These are phyloP conservation scores for Phoxinus phoxinus DNA, from an alignment of 2,113 vertebrate genomes.

Conservation along the genomic window DNA sequence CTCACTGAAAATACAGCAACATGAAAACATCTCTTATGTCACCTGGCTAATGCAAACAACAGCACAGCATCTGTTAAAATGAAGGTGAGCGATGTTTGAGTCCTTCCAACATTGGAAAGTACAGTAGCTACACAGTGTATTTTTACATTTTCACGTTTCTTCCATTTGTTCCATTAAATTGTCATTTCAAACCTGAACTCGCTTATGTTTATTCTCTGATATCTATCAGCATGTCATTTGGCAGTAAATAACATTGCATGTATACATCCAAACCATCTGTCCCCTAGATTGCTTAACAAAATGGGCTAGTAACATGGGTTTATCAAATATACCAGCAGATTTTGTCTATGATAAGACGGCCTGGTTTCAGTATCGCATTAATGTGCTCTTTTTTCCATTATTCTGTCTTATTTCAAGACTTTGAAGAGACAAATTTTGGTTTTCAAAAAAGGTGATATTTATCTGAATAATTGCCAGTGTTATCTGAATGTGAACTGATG, in stretches of 20 bases:
- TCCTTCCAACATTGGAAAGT: not conserved
- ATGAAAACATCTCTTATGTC: not conserved
- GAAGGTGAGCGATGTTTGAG: not conserved
- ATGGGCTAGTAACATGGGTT: not conserved
- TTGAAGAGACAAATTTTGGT: not conserved
- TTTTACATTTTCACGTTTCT: not conserved
- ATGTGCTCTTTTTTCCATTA: not conserved
- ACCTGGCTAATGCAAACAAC: constrained; percentile 1
- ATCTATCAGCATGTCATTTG: not conserved
- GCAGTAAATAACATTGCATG: not conserved
- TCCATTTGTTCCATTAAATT: constrained; percentile 2
- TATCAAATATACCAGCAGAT: not conserved
- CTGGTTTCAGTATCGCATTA: not conserved
- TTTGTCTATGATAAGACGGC: not conserved
- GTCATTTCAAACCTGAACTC: not conserved
- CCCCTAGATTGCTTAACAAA: not conserved
- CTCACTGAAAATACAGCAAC: not conserved
- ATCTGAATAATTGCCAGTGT: not conserved
- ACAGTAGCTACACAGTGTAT: too few species aligned
- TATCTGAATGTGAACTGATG: not conserved
- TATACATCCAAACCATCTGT: constrained; percentile 32
- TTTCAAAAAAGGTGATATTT: not conserved
- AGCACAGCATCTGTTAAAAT: not conserved
- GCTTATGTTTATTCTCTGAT: not conserved
- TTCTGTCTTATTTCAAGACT: not conserved